Base-by-base conservation (phyloP, 1,140 invertebrate genomes). In the Grapholita molesta region DNA sequence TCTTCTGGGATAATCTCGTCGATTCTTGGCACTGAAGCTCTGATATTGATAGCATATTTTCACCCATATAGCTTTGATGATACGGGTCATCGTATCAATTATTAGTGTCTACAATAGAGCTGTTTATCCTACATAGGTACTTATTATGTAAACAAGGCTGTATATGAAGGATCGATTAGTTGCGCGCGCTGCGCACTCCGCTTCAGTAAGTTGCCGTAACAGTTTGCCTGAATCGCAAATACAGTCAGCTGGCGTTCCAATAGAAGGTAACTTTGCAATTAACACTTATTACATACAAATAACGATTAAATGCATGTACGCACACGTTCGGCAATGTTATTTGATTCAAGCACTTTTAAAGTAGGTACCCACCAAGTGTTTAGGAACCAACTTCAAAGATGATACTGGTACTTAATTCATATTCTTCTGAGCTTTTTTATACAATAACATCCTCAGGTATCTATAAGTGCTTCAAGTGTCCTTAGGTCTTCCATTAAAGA, bases 181-280 rank as follows among this genome's bases (percentile, higher is more conserved):
- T 90, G 87, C 87, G 86, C 88, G 88, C 88, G 88, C 83, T 76
- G 82, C 66, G 65, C 55, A 30, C 24, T 30, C 15, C n/a, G 55
- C 55, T 61, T 61, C 55, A 61, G 55, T 15, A 30, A 61, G 55
- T 30, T 28, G 24, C 25, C 55, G 55, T 30, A 8, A 15, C 55
- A 15, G 55, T 7, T 25, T 15, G 55, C 70, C 68, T 70, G 72
- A 64, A 78, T 77, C 72, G 80, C 77, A 81, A 86, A 85, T 77
- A 85, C 79, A 73, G 77, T 82, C 84, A 88, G 83, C 82, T 85
- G 81, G 77, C 61, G 71, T 30, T 7, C 48, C 57, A 70, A 33
- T 70, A 68, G 7, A 24, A 69, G 28, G 67, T 30, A 42, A 69
- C 23, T 15, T 67, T 52, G 15, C 12, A 61, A 21, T 61, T 48